These are phyloP conservation scores for Formica aserva DNA, from an alignment of 2,888 invertebrate genomes.

Conservation along the genomic window DNA sequence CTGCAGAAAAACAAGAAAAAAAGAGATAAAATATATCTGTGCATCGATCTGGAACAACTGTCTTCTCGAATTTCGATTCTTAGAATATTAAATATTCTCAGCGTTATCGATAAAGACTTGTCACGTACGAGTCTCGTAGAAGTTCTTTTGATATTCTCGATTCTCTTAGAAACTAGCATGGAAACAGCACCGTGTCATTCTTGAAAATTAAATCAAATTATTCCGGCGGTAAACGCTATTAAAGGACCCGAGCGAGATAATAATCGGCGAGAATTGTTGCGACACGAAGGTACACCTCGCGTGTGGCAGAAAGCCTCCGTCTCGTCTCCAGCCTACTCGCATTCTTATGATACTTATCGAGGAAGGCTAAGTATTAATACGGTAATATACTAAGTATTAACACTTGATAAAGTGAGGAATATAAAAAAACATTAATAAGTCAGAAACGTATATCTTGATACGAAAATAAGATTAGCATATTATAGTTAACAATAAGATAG, in stretches of 20 bases:
- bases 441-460: background rate
- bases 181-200: background rate
- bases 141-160: background rate
- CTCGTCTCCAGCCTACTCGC: background rate
- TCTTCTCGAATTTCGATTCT: background rate
- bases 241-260: constrained; percentile 17
- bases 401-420: background rate
- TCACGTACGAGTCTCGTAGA: background rate
- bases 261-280: constrained; percentile 38
- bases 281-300: constrained; percentile 31
- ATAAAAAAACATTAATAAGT: background rate
- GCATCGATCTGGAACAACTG: background rate
- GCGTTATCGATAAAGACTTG: background rate
- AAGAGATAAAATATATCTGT: background rate
- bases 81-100: background rate
- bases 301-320: constrained; percentile 22
- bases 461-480: background rate
- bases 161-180: background rate
- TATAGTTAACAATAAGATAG: background rate
- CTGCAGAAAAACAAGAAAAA: background rate
- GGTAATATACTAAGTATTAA: background rate
- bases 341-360: background rate
- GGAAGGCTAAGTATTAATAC: background rate
- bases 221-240: constrained; percentile 25
- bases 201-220: constrained; percentile 45